Evolutionary conservation across 2,797 vertebrate genomes (phyloP), one percentile per base, ranked within the genome.

Genomic region (Anomalospiza imberbis): DNA sequence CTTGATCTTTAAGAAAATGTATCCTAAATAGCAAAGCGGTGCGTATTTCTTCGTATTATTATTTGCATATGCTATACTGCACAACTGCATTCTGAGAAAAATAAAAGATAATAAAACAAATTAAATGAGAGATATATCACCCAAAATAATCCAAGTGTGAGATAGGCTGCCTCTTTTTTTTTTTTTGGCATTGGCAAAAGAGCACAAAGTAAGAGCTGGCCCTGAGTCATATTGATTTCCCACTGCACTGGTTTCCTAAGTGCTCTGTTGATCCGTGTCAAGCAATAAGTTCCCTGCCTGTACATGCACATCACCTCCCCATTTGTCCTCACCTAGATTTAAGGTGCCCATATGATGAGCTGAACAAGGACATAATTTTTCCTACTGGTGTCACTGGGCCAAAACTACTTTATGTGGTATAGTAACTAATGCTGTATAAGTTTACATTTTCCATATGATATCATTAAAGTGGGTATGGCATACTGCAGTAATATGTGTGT

Each of bases 251-350:
- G 97, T 98, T 98, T 98, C 97, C 97, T 98, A 98, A 98, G 98
- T 98, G 98, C 98, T 98, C 98, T 98, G 98, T 95, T 98, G 98
- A 98, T 98, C 98, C 97, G 97, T 98, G 97, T 98, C 98, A 98
- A 98, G 98, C 98, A 98, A 98, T 98, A 98, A 98, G 98, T 98
- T 98, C 97, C 97, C 98, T 98, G 98, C 97, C 98, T 98, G 97
- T 97, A 97, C 98, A 97, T 97, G 98, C 98, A 97, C 98, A 97
- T 98, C 98, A 96, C 97, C 97, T 98, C 97, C 96, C 96, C 97
- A 97, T 98, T 98, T 98, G 98, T 98, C 98, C 98, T 98, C 98
- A 98, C 98, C 98, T 98, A 98, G 98, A 98, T 98, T 98, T 98
- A 98, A 98, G 98, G 98, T 98, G 97, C 98, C 98, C 98, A 98